A percentile compares a stretch with the other conserved stretches of the same genome.
phyloP scores from a whole-genome alignment of 2,113 vertebrate genomes.

The Heterochromis multidens region DNA sequence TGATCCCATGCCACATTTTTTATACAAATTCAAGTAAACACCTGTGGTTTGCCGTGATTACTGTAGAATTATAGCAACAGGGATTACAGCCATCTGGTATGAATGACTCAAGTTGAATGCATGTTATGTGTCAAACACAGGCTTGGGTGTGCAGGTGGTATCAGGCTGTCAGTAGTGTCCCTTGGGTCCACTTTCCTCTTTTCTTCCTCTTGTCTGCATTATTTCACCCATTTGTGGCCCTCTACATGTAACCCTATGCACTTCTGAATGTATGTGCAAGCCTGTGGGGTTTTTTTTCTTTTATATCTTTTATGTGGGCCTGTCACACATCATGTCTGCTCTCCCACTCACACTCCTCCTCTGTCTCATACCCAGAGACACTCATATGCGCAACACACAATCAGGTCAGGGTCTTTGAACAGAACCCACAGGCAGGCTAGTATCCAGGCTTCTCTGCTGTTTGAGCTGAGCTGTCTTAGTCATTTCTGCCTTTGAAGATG shows the following conservation, averaged over 20 bases:
- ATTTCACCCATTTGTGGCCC: background rate
- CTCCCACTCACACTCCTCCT: background rate
- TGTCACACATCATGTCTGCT: conserved; percentile 22
- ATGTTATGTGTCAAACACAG: background rate
- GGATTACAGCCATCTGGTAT: background rate
- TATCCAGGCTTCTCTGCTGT: conserved; percentile 17
- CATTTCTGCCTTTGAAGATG: conserved; percentile 58
- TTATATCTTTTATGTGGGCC: background rate
- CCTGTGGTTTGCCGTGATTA: background rate
- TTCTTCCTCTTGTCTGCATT: conserved; percentile 23
- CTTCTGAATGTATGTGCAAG: background rate
- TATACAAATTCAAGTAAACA: background rate
- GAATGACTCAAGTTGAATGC: background rate
- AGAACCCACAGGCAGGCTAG: conserved; percentile 36
- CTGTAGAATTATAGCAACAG: background rate
- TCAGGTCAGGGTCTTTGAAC: conserved; percentile 41
- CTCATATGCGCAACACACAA: background rate
- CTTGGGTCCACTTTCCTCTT: conserved; percentile 11
- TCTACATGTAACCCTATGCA: conserved; percentile 13
- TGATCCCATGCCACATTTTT: background rate
- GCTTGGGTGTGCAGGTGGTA: background rate
- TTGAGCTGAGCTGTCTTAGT: conserved; percentile 44
- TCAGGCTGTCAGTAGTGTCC: background rate
- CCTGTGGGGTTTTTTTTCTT: background rate
- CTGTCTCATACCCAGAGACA: background rate